Base-by-base conservation (phyloP, 2,113 vertebrate species). In the Edolisoma coerulescens region DNA sequence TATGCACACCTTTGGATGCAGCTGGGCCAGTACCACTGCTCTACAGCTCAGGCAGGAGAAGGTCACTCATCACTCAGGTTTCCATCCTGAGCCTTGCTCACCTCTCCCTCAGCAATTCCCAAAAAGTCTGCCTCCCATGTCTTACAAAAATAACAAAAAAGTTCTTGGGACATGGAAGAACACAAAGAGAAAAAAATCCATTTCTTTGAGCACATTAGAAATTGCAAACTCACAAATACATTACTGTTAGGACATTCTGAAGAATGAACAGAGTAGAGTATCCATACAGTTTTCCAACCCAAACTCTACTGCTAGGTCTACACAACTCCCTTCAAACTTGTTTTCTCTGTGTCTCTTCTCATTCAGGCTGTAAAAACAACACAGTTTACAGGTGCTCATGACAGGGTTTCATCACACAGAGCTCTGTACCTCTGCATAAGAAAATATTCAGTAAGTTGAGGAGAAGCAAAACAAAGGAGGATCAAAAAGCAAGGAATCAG, bases 361-460 rank as follows among this genome's bases (percentile, higher is more conserved):
- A 59, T 65, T 49, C 57, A 94, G 52, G 64, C 49, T 45, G 21
- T 24, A 75, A 80, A 73, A 83, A 17, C 5, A 7, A 9, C 16
- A 26, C 7, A 52, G 13, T 27, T 52, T 57, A 65, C 49, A 83
- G 78, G 41, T 57, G 45, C 54, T 75, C 16, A 28, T 65, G 77
- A 53, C 23, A 87, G 22, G 11, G 49, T 32, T 93, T 69, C 65
- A 79, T 17, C 67, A 73, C 0, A 4, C 41, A 93, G 27, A 63
- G 39, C 32, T 41, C 47, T 0, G 0, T 30, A 7, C 11, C 28
- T 22, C 22, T 1, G 0, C 28, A 1, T 22, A 76, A 61, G 49
- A 68, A 79, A 87, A 85, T 28, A 61, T 15, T 49, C 24, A 41
- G 54, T 50, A 50, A 53, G 28, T 4, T 80, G 35, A 79, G 61